A percentile compares a stretch with the other conserved stretches of the same genome.
Conservation (phyloP, 2,113 vertebrate genomes). For the Epinephelus moara region DNA sequence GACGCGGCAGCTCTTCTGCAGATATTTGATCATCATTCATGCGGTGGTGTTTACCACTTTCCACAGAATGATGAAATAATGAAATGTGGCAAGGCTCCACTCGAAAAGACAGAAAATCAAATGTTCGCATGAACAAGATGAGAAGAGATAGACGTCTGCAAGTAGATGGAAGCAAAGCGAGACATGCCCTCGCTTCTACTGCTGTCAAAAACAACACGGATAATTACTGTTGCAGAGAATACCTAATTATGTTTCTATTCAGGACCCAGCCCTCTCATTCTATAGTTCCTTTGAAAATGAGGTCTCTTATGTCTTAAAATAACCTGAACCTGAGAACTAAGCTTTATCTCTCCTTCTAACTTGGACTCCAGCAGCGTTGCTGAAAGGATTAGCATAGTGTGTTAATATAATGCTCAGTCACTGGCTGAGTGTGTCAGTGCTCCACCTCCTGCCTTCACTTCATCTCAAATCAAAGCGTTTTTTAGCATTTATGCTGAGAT, state of each 20-base stretch:
- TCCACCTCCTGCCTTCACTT: constrained; percentile 41
- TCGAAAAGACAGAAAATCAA: constrained; percentile 11
- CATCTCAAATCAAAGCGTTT: constrained; percentile 45
- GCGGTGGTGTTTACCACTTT: constrained; percentile 47
- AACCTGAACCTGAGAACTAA: constrained; percentile 64
- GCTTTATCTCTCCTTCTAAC: constrained; percentile 40
- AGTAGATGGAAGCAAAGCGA: constrained; percentile 44
- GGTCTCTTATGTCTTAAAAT: constrained; percentile 71
- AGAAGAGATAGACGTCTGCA: constrained; percentile 27
- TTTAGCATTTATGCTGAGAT: constrained; percentile 43
- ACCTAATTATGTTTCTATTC: constrained; percentile 68
- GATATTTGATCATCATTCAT: constrained; percentile 53
- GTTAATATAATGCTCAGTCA: constrained; percentile 54
- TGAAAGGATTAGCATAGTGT: constrained; percentile 62
- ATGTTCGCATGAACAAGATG: constrained; percentile 23
- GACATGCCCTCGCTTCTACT: constrained; percentile 44
- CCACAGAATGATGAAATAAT: constrained; percentile 40
- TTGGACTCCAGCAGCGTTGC: constrained; percentile 64
- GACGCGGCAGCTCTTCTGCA: constrained; percentile 6
- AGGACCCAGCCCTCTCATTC: constrained; percentile 47
- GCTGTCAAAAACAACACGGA: constrained; percentile 54
- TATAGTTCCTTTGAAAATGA: constrained; percentile 65
- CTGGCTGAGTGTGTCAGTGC: constrained; percentile 26
- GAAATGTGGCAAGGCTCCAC: constrained; percentile 26
- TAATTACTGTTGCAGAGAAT: constrained; percentile 67